These are phyloP conservation scores for Drosophila rubida DNA, from an alignment of 2,888 invertebrate genomes.

Conservation along the genomic window DNA sequence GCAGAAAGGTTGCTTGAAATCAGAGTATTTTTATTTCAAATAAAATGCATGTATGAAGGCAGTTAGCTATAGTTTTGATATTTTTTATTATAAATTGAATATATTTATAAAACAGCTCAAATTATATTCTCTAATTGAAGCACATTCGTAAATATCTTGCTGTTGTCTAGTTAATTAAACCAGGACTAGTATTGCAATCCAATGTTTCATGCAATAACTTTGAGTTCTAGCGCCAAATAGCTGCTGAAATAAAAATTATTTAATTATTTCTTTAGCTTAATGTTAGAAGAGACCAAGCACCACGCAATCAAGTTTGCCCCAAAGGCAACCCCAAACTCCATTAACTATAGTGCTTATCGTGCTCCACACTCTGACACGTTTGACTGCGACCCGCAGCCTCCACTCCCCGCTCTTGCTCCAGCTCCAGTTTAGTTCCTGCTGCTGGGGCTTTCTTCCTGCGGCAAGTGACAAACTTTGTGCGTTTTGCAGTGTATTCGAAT, in stretches of 20 bases:
- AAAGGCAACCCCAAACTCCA: slow-evolving; percentile 51
- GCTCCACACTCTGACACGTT: slow-evolving; percentile 69
- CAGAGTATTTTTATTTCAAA: too few relatives aligned
- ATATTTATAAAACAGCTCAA: too few relatives aligned
- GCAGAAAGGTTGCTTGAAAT: too few relatives aligned
- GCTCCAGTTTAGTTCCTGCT: background rate
- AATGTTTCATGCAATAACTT: background rate
- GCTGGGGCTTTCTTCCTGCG: slow-evolving; percentile 41
- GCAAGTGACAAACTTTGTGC: slow-evolving; percentile 73
- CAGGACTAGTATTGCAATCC: too few relatives aligned
- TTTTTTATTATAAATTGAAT: too few relatives aligned
- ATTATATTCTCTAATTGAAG: too few relatives aligned
- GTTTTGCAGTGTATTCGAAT: slow-evolving; percentile 71
- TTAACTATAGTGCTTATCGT: slow-evolving; percentile 76
- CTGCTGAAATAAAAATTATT: slow-evolving; percentile 9
- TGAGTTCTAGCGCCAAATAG: background rate
- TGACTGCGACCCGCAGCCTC: slow-evolving; percentile 7
- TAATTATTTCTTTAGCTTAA: slow-evolving; percentile 16
- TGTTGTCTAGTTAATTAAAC: too few relatives aligned
- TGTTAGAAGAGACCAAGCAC: slow-evolving; percentile 18
- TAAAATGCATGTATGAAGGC: too few relatives aligned
- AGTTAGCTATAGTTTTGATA: too few relatives aligned
- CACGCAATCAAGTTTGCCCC: slow-evolving; percentile 41
- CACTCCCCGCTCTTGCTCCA: slow-evolving; percentile 1
- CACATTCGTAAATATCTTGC: too few relatives aligned